A percentile compares a stretch with the other conserved stretches of the same genome.
These are phyloP conservation scores for Holocentrus rufus DNA, from an alignment of 2,797 vertebrate genomes.

Conservation along the genomic window DNA sequence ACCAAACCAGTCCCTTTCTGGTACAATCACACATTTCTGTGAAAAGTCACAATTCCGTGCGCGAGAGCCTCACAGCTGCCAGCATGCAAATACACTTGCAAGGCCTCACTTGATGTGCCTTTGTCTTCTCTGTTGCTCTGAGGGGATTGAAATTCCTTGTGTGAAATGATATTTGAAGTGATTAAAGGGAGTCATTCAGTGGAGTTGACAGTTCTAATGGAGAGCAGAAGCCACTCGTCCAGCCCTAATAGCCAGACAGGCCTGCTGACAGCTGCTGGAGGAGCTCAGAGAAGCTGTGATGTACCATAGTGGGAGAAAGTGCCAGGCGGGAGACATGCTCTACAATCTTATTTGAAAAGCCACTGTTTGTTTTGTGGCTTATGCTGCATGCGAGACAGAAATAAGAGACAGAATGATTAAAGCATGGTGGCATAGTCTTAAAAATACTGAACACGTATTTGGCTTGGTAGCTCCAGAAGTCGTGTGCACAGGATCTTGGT, in stretches of 20 bases:
- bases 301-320: conserved; percentile 25
- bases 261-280: conserved; percentile 58
- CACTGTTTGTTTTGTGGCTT: conserved; percentile 39
- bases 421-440: not conserved
- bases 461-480: not conserved
- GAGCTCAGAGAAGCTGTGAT: conserved; percentile 48
- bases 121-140: conserved; percentile 64
- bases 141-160: conserved; percentile 69
- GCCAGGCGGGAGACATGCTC: conserved; percentile 27
- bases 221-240: conserved; percentile 69
- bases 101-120: conserved; percentile 51
- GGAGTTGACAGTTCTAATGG: conserved; percentile 76
- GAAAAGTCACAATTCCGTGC: conserved; percentile 35
- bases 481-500: no score
- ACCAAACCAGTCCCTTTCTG: conserved; percentile 26
- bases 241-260: conserved; percentile 56
- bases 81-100: conserved; percentile 30
- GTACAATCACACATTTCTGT: not conserved
- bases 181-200: conserved; percentile 75
- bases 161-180: conserved; percentile 79
- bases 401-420: not conserved
- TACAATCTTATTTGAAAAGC: conserved; percentile 39
- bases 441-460: conserved; percentile 5
- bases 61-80: conserved; percentile 43
- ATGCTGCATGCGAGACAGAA: conserved; percentile 1